These are phyloP conservation scores for Neodiprion virginianus DNA, from an alignment of 1,140 invertebrate genomes.

Conservation along the genomic window DNA sequence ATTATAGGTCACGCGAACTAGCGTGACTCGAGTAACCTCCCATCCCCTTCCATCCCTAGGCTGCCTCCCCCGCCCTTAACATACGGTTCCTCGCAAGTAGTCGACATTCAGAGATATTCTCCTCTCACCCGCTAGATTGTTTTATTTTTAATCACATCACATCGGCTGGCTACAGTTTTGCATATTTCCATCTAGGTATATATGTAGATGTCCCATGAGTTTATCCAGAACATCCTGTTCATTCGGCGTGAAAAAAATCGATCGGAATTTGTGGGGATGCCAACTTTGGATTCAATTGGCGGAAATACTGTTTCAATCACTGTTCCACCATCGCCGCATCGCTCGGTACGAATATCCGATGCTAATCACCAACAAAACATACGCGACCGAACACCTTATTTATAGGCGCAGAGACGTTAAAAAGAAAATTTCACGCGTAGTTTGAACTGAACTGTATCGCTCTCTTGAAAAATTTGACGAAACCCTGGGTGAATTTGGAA, in stretches of 20 bases:
- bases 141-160: constrained; percentile 12
- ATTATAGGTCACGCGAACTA: constrained; percentile 24
- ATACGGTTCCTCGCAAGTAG: constrained; percentile 4
- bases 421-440: constrained; percentile 8
- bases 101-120: constrained; percentile 21
- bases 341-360: too few species aligned
- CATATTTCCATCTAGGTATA: too few species aligned
- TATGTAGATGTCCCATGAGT: neutral
- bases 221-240: too few species aligned
- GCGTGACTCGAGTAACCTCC: constrained; percentile 23
- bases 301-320: too few species aligned
- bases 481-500: neutral
- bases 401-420: too few species aligned
- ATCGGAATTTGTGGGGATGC: neutral
- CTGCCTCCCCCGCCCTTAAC: neutral
- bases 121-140: constrained; percentile 5
- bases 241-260: too few species aligned
- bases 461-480: neutral
- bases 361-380: too few species aligned
- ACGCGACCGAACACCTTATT: too few species aligned
- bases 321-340: too few species aligned
- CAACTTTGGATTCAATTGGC: neutral
- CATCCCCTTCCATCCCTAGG: neutral
- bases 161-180: neutral
- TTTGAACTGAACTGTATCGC: neutral